Percentiles rank a stretch among this genome's conserved stretches.
These are phyloP conservation scores for Gonatopus flavifemur DNA, from an alignment of 1,140 invertebrate species.

Conservation along the genomic window DNA sequence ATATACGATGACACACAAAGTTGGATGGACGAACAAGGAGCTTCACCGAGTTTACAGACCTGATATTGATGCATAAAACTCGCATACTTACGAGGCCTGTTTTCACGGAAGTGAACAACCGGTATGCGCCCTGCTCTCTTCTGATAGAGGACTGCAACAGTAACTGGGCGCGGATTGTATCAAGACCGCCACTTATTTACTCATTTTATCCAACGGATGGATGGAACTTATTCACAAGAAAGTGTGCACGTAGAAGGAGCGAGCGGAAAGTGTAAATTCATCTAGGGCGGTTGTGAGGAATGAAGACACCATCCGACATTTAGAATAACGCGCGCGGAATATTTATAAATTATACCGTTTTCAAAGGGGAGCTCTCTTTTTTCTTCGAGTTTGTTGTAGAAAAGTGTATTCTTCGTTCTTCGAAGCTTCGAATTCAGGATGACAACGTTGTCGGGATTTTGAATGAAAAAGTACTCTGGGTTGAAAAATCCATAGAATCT, in stretches of 20 bases:
- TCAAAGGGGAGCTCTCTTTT: too few relatives aligned
- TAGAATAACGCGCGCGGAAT: too few relatives aligned
- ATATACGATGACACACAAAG: too few relatives aligned
- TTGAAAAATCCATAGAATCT: too few relatives aligned
- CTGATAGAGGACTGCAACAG: conserved; percentile 38
- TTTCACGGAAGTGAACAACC: conserved; percentile 56
- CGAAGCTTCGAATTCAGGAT: too few relatives aligned
- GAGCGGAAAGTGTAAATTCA: conserved; percentile 23
- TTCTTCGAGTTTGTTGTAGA: too few relatives aligned
- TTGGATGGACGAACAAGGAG: conserved; percentile 10
- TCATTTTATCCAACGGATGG: conserved; percentile 51
- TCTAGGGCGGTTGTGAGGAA: conserved; percentile 13
- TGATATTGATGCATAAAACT: conserved; percentile 53
- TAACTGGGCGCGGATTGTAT: conserved; percentile 25
- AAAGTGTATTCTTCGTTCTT: too few relatives aligned
- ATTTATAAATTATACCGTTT: too few relatives aligned
- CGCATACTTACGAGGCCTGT: conserved; percentile 54
- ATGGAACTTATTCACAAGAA: conserved; percentile 53
- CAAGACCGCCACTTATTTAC: conserved; percentile 45
- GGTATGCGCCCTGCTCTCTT: conserved; percentile 42
- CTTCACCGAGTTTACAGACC: conserved; percentile 14
- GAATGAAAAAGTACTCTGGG: too few relatives aligned
- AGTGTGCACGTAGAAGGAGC: background rate
- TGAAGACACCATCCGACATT: conserved; percentile 21
- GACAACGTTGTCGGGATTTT: too few relatives aligned